Evolutionary conservation across 2,113 vertebrate genomes (phyloP).

Genomic region (Pelecanus crispus): DNA sequence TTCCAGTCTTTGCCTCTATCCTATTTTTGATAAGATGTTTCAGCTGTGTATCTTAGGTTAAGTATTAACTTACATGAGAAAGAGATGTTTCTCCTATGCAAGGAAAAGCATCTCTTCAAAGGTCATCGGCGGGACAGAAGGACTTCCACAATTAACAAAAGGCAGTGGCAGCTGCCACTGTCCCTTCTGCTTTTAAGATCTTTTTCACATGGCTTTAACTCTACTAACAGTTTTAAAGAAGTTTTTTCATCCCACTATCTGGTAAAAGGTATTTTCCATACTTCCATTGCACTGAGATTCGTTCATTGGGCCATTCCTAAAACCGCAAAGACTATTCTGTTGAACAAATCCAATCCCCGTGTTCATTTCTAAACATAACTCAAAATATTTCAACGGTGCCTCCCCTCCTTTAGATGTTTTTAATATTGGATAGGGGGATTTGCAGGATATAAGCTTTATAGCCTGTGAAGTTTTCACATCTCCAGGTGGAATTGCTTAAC

Average conservation of each 20-base stretch:
- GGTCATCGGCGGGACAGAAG: background rate
- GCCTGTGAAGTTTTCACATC: conserved; percentile 52
- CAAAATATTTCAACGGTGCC: background rate
- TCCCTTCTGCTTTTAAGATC: background rate
- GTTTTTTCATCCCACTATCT: background rate
- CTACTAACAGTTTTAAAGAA: background rate
- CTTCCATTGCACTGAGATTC: background rate
- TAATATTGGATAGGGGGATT: conserved; percentile 39
- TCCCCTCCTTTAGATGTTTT: conserved; percentile 34
- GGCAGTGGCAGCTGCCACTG: background rate
- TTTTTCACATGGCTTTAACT: background rate
- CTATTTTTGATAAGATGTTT: background rate
- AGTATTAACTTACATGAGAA: conserved; percentile 37
- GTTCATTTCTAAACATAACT: conserved; percentile 12
- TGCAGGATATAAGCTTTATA: conserved; percentile 47
- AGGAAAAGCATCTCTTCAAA: conserved; percentile 42
- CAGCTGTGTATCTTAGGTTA: background rate
- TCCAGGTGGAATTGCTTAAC: conserved; percentile 54
- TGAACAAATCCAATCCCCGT: background rate
- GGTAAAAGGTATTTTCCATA: background rate
- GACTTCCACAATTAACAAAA: background rate
- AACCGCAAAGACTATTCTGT: background rate
- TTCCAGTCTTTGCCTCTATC: background rate
- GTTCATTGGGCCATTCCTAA: background rate
- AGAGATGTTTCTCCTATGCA: conserved; percentile 37